phyloP scores from a whole-genome alignment of 2,797 vertebrate genomes.

The Sylvilagus floridanus region DNA sequence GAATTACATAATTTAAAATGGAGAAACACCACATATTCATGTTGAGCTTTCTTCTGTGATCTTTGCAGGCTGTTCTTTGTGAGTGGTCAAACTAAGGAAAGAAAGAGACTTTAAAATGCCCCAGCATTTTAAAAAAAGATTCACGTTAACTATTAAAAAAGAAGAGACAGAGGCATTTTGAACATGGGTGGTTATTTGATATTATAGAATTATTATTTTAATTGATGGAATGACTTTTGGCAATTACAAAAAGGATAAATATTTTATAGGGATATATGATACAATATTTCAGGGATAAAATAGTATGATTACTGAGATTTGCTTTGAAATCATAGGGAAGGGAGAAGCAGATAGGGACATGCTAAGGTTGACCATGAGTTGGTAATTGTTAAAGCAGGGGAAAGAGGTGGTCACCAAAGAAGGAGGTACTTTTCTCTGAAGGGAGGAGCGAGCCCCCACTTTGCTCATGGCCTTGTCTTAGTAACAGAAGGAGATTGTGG shows the following conservation, averaged over 20 bases:
- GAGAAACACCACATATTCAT: not conserved
- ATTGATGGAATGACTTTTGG: not conserved
- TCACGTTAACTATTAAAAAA: not conserved
- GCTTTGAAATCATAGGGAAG: constrained; percentile 6
- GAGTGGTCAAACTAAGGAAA: not conserved
- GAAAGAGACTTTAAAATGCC: not conserved
- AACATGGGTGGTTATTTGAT: not conserved
- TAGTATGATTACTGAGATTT: not conserved
- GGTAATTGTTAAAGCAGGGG: not conserved
- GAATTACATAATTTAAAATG: not conserved
- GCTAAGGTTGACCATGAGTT: not conserved
- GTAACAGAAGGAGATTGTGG: too few species aligned
- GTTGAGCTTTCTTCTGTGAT: not conserved
- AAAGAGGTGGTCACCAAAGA: too few species aligned
- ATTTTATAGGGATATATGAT: not conserved
- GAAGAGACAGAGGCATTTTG: not conserved
- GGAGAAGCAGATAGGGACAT: not conserved
- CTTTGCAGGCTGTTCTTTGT: not conserved
- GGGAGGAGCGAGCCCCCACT: too few species aligned
- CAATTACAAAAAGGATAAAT: not conserved
- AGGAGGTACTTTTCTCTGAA: too few species aligned
- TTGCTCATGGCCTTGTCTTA: too few species aligned
- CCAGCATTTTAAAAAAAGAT: not conserved
- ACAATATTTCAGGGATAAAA: not conserved
- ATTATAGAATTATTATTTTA: constrained; percentile 47